Percentiles rank a stretch among this genome's conserved stretches.
phyloP scores from a whole-genome alignment of 1,140 invertebrate species.

The Palaemon carinicauda region DNA sequence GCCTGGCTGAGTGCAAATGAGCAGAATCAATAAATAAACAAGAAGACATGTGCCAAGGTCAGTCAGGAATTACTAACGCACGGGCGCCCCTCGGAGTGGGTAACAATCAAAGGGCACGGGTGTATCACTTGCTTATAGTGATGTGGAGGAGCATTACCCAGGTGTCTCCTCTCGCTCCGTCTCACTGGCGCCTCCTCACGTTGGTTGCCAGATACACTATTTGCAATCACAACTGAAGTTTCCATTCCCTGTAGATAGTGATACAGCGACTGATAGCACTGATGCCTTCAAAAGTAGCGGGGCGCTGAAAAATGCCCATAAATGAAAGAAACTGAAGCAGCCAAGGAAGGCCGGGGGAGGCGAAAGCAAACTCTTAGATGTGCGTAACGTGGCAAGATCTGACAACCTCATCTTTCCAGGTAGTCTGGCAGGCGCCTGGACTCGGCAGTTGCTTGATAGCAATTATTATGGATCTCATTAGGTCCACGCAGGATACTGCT shows the following conservation, averaged over 20 bases:
- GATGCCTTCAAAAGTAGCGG: too few relatives aligned
- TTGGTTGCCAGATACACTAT: background rate
- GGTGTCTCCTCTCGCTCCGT: constrained; percentile 33
- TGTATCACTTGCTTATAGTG: constrained; percentile 53
- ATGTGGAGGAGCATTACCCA: constrained; percentile 14
- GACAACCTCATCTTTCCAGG: constrained; percentile 35
- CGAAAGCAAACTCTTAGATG: background rate
- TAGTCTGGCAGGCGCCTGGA: constrained; percentile 50
- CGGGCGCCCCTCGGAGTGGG: constrained; percentile 13
- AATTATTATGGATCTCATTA: constrained; percentile 12
- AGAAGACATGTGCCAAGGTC: too few relatives aligned
- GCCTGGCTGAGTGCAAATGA: too few relatives aligned
- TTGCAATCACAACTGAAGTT: background rate
- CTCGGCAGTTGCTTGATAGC: constrained; percentile 21
- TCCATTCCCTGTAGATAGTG: background rate
- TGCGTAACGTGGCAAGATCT: background rate
- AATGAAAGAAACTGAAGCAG: too few relatives aligned
- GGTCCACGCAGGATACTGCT: constrained; percentile 12
- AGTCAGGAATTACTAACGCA: background rate
- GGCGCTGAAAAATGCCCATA: too few relatives aligned
- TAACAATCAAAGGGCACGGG: constrained; percentile 15
- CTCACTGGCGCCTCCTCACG: constrained; percentile 22
- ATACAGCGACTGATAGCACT: background rate
- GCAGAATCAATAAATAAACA: too few relatives aligned
- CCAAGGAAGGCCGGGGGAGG: too few relatives aligned